phyloP scores from a whole-genome alignment of 1,140 invertebrate species.

The Leptinotarsa defecta region DNA sequence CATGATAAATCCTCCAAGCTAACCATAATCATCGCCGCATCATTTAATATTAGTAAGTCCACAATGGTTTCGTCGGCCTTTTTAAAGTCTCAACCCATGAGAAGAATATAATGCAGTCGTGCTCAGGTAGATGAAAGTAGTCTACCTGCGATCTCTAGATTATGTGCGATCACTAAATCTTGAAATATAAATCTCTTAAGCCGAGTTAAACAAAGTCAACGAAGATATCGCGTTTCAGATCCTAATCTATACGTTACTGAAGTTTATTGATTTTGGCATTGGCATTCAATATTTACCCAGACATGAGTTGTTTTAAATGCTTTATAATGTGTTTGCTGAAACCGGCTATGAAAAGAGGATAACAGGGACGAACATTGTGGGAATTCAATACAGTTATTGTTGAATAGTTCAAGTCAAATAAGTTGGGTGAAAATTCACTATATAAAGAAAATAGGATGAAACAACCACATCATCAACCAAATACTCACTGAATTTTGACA shows the following conservation, averaged over 20 bases:
- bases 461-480: no score
- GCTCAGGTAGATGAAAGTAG: slow-evolving; percentile 10
- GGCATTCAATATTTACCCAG: slow-evolving; percentile 38
- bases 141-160: slow-evolving; percentile 17
- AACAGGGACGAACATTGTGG: not conserved
- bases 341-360: not conserved
- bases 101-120: not conserved
- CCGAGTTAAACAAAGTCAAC: slow-evolving; percentile 34
- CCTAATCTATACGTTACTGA: slow-evolving; percentile 35
- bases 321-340: slow-evolving; percentile 36
- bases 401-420: not conserved
- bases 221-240: slow-evolving; percentile 37
- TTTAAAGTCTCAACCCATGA: slow-evolving; percentile 3
- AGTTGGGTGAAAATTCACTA: no score
- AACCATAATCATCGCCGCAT: slow-evolving; percentile 11
- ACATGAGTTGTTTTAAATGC: slow-evolving; percentile 40
- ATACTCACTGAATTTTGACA: no score
- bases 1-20: not conserved
- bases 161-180: slow-evolving; percentile 15
- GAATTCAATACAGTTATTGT: not conserved
- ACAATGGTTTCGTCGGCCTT: slow-evolving; percentile 13
- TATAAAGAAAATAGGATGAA: no score
- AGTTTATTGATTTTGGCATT: slow-evolving; percentile 41
- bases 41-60: slow-evolving; percentile 19
- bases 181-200: slow-evolving; percentile 33